phyloP scores from a whole-genome alignment of 2,113 vertebrate genomes.

The Pelmatolapia mariae region DNA sequence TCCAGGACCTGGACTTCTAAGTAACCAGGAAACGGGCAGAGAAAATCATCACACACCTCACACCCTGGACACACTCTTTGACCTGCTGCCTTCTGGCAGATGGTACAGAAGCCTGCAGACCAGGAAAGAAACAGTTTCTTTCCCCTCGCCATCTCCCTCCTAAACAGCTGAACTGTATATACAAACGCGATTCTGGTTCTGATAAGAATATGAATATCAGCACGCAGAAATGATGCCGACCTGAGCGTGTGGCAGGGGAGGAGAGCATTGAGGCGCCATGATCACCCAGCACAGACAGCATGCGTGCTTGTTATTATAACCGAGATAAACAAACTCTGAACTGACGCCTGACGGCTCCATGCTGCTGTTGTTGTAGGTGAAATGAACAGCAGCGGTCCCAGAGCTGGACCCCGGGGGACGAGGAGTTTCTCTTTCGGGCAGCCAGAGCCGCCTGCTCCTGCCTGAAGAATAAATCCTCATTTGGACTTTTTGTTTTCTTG shows the following conservation, averaged over 20 bases:
- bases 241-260: neutral
- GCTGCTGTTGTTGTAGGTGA: neutral
- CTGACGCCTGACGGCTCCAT: neutral
- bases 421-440: neutral
- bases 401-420: neutral
- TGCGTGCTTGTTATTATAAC: rapidly evolving
- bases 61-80: neutral
- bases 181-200: neutral
- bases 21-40: neutral
- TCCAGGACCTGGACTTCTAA: neutral
- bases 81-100: neutral
- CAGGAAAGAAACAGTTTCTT: neutral
- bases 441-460: neutral
- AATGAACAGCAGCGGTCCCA: neutral
- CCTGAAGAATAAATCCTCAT: neutral
- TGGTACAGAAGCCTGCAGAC: rapidly evolving
- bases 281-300: neutral
- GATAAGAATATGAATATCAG: neutral
- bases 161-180: neutral
- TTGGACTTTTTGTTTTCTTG: neutral
- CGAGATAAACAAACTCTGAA: neutral
- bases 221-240: neutral
- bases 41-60: neutral
- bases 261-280: neutral
- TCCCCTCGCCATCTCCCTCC: neutral